Evolutionary conservation across 1,140 invertebrate species (phyloP), one percentile per base, ranked within the genome.

Genomic region (Drosophila ambigua): DNA sequence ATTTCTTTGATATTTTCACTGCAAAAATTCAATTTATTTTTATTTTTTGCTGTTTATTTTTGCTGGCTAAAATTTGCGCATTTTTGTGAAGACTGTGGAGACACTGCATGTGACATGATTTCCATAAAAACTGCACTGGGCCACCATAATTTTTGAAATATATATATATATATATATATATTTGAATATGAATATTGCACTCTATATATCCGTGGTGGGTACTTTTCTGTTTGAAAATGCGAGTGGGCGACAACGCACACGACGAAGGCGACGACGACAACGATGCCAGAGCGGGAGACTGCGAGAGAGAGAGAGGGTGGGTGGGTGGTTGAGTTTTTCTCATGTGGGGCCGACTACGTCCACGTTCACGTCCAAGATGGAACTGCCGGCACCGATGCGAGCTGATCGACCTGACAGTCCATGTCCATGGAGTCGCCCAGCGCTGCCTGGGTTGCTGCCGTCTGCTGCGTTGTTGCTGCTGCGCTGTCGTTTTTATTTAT

Each of bases 101-200:
- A 62, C 78, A 64, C 52, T 72, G 82, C 82, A 78, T 71, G 82
- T 81, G 82, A 87, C 82, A 87, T 82, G 74, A 88, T 87, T 82
- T 87, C 82, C 82, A 87, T 69, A 87, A 83, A 73, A 78, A 76
- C 62, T 87, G 79, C 79, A 79, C 55, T 79, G 69, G 65, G 79
- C 75, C 60, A 51, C 60, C 64, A 44, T 48, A 60, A 50, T 60
- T 67, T 66, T 73, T 13, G 9, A 3, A 0, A 16, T 1, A 16
- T 1, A 13, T 39, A 13, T 35, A 78, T 73, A 61, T 62, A 51
- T 45, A 64, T 62, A 51, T 51, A 50, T 71, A 68, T 50, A 58
- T 43, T 65, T 54, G 20, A 26, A 69, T 62, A 51, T 51, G 53
- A 71, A 69, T 50, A 59, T 43, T 74, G 72, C 53, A 74, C 62